Base-by-base conservation (phyloP, 2,797 vertebrate species). In the Hypotaenidia okinawae region DNA sequence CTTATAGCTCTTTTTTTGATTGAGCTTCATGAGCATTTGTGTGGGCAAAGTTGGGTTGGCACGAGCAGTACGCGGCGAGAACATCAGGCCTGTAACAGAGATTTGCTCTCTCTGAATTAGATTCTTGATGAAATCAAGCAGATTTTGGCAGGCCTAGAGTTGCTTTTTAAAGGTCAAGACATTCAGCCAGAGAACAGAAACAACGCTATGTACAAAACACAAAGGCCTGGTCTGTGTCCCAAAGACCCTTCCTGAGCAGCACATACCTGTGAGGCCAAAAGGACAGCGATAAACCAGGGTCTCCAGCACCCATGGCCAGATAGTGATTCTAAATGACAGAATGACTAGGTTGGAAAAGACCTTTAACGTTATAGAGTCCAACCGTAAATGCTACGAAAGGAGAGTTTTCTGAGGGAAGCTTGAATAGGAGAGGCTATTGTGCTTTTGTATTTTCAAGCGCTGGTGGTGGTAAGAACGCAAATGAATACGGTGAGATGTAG, bases 81-180 rank as follows among this genome's bases (percentile, higher is more conserved):
- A 87, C 67, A 67, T 84, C 1, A 3, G 77, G 81, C 64, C 61
- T 27, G 16, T 74, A 72, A 84, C 45, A 73, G 55, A 86, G 69
- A 87, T 55, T 89, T 51, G 55, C 39, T 86, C 19, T 70, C 63
- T 93, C 83, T 4, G 1, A 88, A 91, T 93, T 82, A 61, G 33
- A 64, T 68, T 74, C 78, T 66, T 80, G 85, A 83, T 95, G 72
- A 84, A 93, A 94, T 72, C 76, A 96, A 95, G 57, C 33, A 43
- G 49, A 87, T 75, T 95, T 87, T 87, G 74, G 75, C 22, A 72
- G 54, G 32, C 81, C 66, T 45, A 45, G 45, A 80, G 49, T 33
- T 91, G 77, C 51, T 23, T 96, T 89, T 80, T 78, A 91, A 92
- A 93, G 86, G 86, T 69, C 90, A 89, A 80, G 84, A 90, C 72